Conservation (phyloP, 2,113 vertebrate species). For the Oreochromis niloticus region DNA sequence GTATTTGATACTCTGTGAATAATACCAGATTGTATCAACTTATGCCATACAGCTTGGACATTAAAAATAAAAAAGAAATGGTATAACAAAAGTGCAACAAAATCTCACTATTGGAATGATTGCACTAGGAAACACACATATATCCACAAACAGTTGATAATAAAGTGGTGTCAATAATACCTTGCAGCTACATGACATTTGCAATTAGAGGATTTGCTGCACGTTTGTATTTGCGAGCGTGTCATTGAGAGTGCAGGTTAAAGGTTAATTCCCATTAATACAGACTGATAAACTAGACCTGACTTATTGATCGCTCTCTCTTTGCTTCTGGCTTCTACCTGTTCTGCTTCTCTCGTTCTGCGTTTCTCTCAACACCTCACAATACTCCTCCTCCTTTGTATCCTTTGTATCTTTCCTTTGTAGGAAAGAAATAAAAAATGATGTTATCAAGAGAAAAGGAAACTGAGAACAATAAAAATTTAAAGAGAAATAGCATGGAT, state of each 20-base stretch:
- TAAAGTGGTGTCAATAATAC: constrained; percentile 17
- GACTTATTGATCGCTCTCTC: constrained; percentile 45
- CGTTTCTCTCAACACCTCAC: neutral
- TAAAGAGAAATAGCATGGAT: neutral
- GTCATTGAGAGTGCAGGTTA: constrained; percentile 12
- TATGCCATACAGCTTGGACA: neutral
- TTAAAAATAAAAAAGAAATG: neutral
- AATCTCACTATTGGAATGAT: neutral
- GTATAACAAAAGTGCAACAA: neutral
- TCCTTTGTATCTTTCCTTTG: neutral
- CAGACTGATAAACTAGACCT: constrained; percentile 49
- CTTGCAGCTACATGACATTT: constrained; percentile 48
- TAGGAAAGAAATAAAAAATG: neutral
- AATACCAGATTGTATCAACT: neutral
- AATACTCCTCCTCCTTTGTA: neutral
- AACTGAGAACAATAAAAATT: neutral
- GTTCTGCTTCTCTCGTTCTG: neutral
- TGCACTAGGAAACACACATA: neutral
- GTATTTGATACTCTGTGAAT: neutral
- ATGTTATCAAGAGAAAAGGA: neutral
- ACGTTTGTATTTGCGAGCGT: constrained; percentile 14
- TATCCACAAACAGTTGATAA: neutral
- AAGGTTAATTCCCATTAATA: constrained; percentile 57
- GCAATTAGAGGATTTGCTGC: constrained; percentile 11
- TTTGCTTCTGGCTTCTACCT: neutral